Base-by-base conservation (phyloP, 1,140 invertebrate genomes). In the Tetranychus urticae region DNA sequence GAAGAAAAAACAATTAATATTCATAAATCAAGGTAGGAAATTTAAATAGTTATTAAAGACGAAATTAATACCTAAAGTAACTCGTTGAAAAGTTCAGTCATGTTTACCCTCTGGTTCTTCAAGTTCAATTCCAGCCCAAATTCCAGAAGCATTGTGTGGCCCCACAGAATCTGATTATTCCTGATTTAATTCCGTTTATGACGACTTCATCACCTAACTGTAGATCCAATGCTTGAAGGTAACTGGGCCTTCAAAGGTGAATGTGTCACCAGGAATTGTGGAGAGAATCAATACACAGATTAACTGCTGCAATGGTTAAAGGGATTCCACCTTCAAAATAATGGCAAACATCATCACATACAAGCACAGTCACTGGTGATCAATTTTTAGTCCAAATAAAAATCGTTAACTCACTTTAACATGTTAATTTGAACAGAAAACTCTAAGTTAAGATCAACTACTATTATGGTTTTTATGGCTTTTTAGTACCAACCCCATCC, bases 51-150 rank as follows among this genome's bases (percentile, higher is more conserved):
- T 23, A 23, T 23, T 23, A 23, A 23, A 23, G 23, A 23, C 23
- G 23, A 23, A 23, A 23, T 23, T 23, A 23, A 23, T 52, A 33
- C 50, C 50, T 78, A 76, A 96, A 96, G 74, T 96, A 94, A 86
- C 80, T 39, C 86, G 86, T 71, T 88, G 85, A 10, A 93, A 87
- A 59, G 82, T 82, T 39, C 90, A 89, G 76, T 93, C 88, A 74
- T 94, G 92, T 59, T 69, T 76, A 86, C 87, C 90, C 68, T 86
- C 89, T 13, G 88, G 86, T 59, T 86, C 82, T 74, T 94, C 88
- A 12, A 94, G 73, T 68, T 88, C 86, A 1, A 94, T 82, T 46
- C 90, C 89, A 67, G 91, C 81, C 88, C 88, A 93, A 5, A 77
- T 80, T 3, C 88, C 88, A 61, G 77, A 70, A 59, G 86, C 84